Evolutionary conservation across 1,140 invertebrate genomes (phyloP), one percentile per base, ranked within the genome.

Genomic region (Acromyrmex echinatior): DNA sequence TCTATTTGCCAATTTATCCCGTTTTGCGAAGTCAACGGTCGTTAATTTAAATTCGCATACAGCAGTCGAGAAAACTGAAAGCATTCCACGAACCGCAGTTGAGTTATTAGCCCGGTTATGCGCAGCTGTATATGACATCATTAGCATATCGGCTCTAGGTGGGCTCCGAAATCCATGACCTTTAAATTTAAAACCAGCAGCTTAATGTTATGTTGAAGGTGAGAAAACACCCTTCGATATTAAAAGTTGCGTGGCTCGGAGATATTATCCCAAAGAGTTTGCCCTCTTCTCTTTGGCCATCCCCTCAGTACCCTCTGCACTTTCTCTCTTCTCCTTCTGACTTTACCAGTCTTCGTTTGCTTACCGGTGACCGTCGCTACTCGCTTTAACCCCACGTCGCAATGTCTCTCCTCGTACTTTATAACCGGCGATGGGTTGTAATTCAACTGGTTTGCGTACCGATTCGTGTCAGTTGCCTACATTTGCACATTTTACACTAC

Each of bases 191-290:
- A 94, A 94, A 91, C 68, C 73, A 80, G 84, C 86, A 89, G 87
- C 68, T 87, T 94, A 92, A 93, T 92, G 92, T 93, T 93, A 92
- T 92, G 88, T 89, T 76, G 89, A 92, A 94, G 92, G 93, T 94
- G 93, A 94, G 93, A 94, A 94, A 95, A 94, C 94, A 94, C 93
- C 93, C 93, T 93, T 93, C 93, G 93, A 95, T 94, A 94, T 95
- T 94, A 94, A 94, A 94, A 95, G 91, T 95, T 93, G 93, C 93
- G 93, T 94, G 94, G 93, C 91, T 92, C 88, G 86, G 85, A 91
- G 93, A 92, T 94, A 95, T 94, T 94, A 94, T 86, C 88, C 16
- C 76, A 28, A 16, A 70, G 86, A 63, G 77, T 70, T 58, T 79
- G 45, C 39, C 70, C 49, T 53, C 25, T 51, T 79, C 80, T 62